Evolutionary conservation across 1,140 invertebrate species (phyloP), one percentile per base, ranked within the genome.

Genomic region (Trichonephila inaurata): DNA sequence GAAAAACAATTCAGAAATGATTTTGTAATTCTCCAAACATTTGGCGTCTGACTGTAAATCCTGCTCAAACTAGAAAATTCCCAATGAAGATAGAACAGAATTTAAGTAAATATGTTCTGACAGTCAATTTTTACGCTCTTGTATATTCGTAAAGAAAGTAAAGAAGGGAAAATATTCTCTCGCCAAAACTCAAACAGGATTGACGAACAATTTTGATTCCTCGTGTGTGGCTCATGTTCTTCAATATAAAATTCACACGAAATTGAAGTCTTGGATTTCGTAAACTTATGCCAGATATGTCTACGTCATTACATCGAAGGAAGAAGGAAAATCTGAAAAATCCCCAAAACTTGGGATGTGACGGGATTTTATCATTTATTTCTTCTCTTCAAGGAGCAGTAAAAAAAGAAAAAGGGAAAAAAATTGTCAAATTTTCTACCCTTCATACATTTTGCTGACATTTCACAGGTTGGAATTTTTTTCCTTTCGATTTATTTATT

Each of bases 311-410:
- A 72, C 28, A n/a, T 24, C 16, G 16, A 14, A 24, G 16, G 16
- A 24, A 5, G 8, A 33, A 28, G 28, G 28, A 72, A 33, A 28
- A 12, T 72, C 24, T 72, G n/a, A 72, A 72, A 72, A 72, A 24
- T 72, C 69, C 28, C 16, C 10, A n/a, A 12, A 72, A 72, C 64
- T 28, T 33, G 69, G 69, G 33, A 33, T 72, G 24, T 72, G 69
- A 72, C 28, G 69, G 69, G 69, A n/a, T 72, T 72, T 72, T 72
- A 72, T 72, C 69, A 72, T 72, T 33, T 72, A 72, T 72, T 72
- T 72, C 24, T 24, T 24, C 28, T 16, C 1, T 24, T 72, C 24
- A 7, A 1, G 16, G 10, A 28, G 69, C 16, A 72, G 24, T n/a
- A 62, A 69, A 28, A 72, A 33, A 16, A 10, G 4, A 72, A 33